Evolutionary conservation across 2,888 invertebrate genomes (phyloP).

Genomic region (Macrophya annulata): DNA sequence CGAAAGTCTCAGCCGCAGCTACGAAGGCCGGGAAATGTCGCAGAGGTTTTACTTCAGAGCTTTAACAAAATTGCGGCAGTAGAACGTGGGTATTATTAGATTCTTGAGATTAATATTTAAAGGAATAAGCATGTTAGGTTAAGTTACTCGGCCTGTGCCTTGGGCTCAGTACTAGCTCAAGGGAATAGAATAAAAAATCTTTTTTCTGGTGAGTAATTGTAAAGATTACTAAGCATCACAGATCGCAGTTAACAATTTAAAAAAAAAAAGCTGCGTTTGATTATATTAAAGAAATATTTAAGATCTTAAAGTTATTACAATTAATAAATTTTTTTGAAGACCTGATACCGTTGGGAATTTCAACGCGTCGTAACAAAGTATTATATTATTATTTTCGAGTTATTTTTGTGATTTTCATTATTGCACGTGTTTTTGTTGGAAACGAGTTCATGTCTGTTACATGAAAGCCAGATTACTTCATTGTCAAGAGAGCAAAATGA

Average conservation of each 20-base stretch:
- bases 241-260: neutral
- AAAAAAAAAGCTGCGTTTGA: neutral
- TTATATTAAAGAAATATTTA: neutral
- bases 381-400: neutral
- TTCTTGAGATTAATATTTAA: neutral
- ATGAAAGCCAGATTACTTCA: neutral
- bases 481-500: neutral
- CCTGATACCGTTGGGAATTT: neutral
- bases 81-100: neutral
- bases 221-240: neutral
- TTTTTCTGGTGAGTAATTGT: neutral
- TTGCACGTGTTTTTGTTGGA: neutral
- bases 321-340: neutral
- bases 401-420: neutral
- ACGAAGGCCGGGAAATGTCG: neutral
- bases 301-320: neutral
- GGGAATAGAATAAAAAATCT: neutral
- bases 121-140: neutral
- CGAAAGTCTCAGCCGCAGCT: neutral
- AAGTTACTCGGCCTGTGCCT: neutral
- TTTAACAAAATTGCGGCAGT: neutral
- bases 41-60: neutral
- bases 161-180: neutral
- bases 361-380: neutral
- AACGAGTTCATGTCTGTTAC: neutral